Evolutionary conservation across 2,888 invertebrate genomes (phyloP).

Genomic region (Polydrusus cervinus): DNA sequence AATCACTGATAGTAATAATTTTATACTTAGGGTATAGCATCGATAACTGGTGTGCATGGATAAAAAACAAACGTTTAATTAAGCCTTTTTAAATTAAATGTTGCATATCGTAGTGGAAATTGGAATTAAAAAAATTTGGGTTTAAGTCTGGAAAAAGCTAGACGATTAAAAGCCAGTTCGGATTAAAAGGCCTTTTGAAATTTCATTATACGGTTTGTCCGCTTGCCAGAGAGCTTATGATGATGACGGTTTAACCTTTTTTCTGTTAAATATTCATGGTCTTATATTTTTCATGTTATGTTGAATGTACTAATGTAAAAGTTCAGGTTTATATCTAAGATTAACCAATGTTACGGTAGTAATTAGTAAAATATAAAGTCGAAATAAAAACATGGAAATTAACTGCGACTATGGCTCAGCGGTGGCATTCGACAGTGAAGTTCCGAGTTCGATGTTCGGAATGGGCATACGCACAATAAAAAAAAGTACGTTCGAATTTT

Average conservation of each 20-base stretch:
- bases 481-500: too few species aligned
- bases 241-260: background rate
- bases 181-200: conserved; percentile 1
- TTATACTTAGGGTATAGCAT: too few species aligned
- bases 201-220: background rate
- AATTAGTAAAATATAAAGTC: too few species aligned
- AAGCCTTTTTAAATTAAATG: background rate
- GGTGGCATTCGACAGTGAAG: too few species aligned
- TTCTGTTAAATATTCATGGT: background rate
- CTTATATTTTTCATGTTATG: background rate
- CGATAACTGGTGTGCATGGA: background rate
- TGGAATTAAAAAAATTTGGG: background rate
- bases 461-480: too few species aligned
- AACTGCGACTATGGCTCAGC: too few species aligned
- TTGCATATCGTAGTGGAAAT: background rate
- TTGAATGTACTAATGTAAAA: background rate
- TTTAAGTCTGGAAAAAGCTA: background rate
- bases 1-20: too few species aligned
- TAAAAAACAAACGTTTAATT: background rate
- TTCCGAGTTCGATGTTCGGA: too few species aligned
- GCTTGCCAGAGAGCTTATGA: background rate
- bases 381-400: too few species aligned
- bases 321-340: too few species aligned
- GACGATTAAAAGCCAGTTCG: background rate
- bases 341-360: too few species aligned